Percentiles rank a stretch among this genome's conserved stretches.
Conservation (phyloP, 2,113 vertebrate species). For the Origma solitaria region DNA sequence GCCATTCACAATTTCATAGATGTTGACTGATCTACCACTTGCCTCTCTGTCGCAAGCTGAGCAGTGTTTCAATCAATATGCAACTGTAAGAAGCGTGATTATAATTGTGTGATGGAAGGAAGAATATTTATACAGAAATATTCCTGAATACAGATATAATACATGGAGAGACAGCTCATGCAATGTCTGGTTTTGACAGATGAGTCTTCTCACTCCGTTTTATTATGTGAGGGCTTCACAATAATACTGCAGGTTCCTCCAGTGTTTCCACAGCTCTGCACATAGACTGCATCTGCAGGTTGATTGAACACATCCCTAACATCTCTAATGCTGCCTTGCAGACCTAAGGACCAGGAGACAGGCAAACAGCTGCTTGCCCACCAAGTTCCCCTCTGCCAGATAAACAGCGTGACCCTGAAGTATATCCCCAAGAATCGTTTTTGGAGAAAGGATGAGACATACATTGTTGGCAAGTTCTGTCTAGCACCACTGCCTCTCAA, state of each 20-base stretch:
- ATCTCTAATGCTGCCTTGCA: conserved; percentile 20
- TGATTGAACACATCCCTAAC: neutral
- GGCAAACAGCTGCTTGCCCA: conserved; percentile 66
- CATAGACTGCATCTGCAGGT: neutral
- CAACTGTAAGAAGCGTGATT: neutral
- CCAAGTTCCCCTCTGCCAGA: conserved; percentile 47
- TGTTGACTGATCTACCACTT: neutral
- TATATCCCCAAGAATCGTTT: conserved; percentile 1
- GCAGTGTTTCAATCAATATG: neutral
- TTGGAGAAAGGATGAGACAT: conserved; percentile 52
- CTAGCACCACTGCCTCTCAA: conserved; percentile 52
- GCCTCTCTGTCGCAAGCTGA: neutral
- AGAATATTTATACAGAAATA: neutral
- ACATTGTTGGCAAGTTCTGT: conserved; percentile 63
- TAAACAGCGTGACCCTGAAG: conserved; percentile 53
- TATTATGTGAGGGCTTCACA: neutral
- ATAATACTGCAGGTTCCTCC: neutral
- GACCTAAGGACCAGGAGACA: conserved; percentile 38
- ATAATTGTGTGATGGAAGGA: neutral
- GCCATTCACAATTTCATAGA: neutral
- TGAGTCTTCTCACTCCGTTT: neutral
- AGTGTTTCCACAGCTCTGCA: neutral
- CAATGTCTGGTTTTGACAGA: neutral
- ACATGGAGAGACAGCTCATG: neutral
- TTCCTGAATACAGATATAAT: neutral